These are phyloP conservation scores for Strigamia crassipes DNA, from an alignment of 2,888 invertebrate genomes.

Conservation along the genomic window DNA sequence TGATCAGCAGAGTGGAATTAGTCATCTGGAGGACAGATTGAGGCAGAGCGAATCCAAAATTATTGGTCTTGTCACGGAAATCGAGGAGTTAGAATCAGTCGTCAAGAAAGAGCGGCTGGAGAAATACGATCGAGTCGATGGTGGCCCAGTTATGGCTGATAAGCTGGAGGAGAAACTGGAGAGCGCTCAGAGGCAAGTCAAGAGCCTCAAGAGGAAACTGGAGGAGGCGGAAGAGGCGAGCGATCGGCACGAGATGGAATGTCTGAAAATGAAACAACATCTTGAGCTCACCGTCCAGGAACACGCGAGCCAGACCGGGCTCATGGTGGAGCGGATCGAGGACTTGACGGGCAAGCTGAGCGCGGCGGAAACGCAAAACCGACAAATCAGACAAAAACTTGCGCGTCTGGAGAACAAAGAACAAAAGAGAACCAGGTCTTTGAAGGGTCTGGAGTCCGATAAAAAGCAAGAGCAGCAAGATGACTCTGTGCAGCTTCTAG, in stretches of 20 bases:
- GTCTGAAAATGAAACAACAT: conserved; percentile 54
- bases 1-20: not conserved
- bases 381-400: conserved; percentile 77
- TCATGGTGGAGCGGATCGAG: conserved; percentile 82
- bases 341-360: conserved; percentile 81
- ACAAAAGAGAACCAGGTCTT: conserved; percentile 77
- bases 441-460: conserved; percentile 74
- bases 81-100: not conserved
- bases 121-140: not conserved
- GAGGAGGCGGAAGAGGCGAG: conserved; percentile 51
- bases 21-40: conserved; percentile 32
- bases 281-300: conserved; percentile 67
- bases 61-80: conserved; percentile 5
- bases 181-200: conserved; percentile 59
- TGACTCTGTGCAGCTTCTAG: conserved; percentile 79
- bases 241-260: conserved; percentile 53
- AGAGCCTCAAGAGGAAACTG: conserved; percentile 51
- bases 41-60: conserved; percentile 32
- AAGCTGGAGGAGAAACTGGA: conserved; percentile 64
- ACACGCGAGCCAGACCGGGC: conserved; percentile 68
- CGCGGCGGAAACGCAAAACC: conserved; percentile 75
- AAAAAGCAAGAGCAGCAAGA: conserved; percentile 79
- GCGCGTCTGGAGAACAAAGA: conserved; percentile 76
- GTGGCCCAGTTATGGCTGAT: conserved; percentile 76
- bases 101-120: not conserved